Percentiles rank a stretch among this genome's conserved stretches.
Evolutionary conservation across 2,113 vertebrate species (phyloP).

Genomic region (Parus major): DNA sequence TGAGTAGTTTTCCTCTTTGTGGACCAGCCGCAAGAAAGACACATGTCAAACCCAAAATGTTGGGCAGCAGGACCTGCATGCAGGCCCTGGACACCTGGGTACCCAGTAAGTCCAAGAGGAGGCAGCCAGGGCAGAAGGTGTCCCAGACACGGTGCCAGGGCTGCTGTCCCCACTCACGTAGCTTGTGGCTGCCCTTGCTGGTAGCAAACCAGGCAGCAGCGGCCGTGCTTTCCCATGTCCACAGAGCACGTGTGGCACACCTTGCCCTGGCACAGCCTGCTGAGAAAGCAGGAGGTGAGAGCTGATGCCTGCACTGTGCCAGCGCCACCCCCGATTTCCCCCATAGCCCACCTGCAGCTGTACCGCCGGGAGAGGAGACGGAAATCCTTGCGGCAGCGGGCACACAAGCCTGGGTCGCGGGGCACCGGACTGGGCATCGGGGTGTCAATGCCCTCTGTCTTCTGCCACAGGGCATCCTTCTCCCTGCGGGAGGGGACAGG

Average conservation of each 20-base stretch:
- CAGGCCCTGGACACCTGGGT: accelerated
- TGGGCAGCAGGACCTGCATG: not conserved
- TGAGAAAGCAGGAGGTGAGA: not conserved
- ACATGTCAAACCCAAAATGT: accelerated
- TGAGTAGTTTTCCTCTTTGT: not conserved
- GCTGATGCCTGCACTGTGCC: accelerated
- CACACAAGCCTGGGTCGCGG: slow-evolving; percentile 2
- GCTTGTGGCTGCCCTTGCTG: slow-evolving; percentile 42
- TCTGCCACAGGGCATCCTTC: slow-evolving; percentile 76
- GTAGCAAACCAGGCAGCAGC: slow-evolving; percentile 66
- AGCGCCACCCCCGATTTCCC: accelerated
- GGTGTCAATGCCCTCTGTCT: slow-evolving; percentile 57
- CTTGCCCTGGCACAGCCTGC: slow-evolving; percentile 66
- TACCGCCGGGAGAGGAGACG: slow-evolving; percentile 68
- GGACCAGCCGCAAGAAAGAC: not conserved
- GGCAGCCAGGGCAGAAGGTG: not conserved
- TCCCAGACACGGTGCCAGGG: accelerated
- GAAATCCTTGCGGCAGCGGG: slow-evolving; percentile 68
- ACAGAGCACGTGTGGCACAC: slow-evolving; percentile 73
- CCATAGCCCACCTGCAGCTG: slow-evolving; percentile 70
- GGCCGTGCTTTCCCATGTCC: slow-evolving; percentile 55
- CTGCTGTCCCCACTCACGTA: not conserved
- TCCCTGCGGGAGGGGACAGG: slow-evolving; percentile 43
- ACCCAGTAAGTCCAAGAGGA: not conserved
- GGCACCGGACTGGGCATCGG: not conserved